Conservation (phyloP, 2,113 vertebrate species). For the Eublepharis macularius region DNA sequence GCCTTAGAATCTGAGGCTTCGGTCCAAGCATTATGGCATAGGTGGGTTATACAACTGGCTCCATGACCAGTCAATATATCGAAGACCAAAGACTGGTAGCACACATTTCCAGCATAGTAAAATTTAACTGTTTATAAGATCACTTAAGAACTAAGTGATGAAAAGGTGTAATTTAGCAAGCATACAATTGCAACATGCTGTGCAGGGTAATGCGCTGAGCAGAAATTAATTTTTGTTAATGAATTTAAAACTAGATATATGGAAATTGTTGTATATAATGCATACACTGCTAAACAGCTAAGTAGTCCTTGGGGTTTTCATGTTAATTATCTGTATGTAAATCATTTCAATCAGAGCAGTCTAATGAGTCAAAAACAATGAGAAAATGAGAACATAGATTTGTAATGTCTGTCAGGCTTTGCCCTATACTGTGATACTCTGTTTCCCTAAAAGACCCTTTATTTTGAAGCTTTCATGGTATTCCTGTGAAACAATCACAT, state of each 20-base stretch:
- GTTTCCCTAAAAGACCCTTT: background rate
- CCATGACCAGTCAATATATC: conserved; percentile 23
- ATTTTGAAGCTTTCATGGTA: background rate
- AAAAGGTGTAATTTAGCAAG: conserved; percentile 68
- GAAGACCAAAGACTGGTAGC: conserved; percentile 47
- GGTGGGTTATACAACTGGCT: conserved; percentile 42
- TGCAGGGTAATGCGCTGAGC: conserved; percentile 36
- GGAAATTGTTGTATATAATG: conserved; percentile 76
- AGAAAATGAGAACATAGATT: conserved; percentile 44
- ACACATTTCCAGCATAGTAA: conserved; percentile 39
- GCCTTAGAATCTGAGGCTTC: background rate
- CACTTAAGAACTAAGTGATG: conserved; percentile 41
- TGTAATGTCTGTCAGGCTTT: conserved; percentile 25
- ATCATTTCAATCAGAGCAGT: conserved; percentile 68
- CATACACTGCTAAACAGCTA: conserved; percentile 79
- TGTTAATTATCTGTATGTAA: conserved; percentile 77
- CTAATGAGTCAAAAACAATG: conserved; percentile 73
- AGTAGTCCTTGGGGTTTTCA: conserved; percentile 76
- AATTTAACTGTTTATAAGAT: conserved; percentile 57
- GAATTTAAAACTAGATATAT: conserved; percentile 79
- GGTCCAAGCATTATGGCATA: background rate
- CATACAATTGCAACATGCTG: conserved; percentile 44
- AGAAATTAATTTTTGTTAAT: conserved; percentile 81
- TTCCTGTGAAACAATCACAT: background rate
- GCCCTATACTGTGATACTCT: background rate